These are phyloP conservation scores for Cryptotis parvus DNA, from an alignment of 2,113 vertebrate species.

Conservation along the genomic window DNA sequence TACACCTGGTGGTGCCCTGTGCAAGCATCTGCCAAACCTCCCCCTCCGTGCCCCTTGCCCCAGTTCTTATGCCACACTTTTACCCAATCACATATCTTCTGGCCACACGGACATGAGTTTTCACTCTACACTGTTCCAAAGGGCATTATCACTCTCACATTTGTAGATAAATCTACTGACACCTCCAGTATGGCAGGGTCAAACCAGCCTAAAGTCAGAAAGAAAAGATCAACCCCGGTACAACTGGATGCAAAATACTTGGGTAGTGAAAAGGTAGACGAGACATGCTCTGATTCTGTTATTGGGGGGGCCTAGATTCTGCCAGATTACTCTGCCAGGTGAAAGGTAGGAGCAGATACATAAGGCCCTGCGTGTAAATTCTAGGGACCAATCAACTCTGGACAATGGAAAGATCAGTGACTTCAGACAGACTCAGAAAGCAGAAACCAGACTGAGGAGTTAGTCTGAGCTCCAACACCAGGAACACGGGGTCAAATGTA, in stretches of 20 bases:
- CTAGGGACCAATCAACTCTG: neutral
- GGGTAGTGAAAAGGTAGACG: neutral
- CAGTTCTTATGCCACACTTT: neutral
- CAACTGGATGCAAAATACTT: neutral
- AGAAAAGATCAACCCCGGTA: neutral
- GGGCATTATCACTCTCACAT: neutral
- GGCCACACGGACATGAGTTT: neutral
- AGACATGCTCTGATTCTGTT: neutral
- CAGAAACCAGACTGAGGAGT: neutral
- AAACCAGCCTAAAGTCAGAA: neutral
- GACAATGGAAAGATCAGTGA: neutral
- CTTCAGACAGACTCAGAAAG: neutral
- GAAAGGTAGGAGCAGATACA: neutral
- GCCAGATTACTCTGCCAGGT: neutral
- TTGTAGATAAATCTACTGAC: neutral
- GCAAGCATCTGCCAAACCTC: neutral
- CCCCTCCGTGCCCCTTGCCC: neutral
- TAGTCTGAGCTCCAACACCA: neutral
- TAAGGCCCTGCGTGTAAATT: neutral
- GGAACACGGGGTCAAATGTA: neutral
- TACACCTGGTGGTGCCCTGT: neutral
- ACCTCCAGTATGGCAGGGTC: neutral
- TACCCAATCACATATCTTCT: too few species aligned
- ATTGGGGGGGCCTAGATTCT: neutral
- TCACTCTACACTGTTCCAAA: neutral